Evolutionary conservation across 2,113 vertebrate genomes (phyloP).

Genomic region (Podarcis raffonei): DNA sequence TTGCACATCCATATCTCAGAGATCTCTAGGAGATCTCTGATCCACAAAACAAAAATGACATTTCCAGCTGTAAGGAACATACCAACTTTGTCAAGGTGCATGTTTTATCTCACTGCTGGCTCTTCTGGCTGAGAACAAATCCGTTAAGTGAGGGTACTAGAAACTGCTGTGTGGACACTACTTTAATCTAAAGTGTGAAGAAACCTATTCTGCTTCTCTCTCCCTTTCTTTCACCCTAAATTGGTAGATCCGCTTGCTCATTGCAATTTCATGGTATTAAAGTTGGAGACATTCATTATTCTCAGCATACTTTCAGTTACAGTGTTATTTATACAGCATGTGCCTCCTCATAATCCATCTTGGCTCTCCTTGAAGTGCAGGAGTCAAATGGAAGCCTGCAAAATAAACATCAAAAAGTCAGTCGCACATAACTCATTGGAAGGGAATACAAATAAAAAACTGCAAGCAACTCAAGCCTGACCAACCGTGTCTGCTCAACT

Average conservation of each 20-base stretch:
- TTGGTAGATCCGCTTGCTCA: not conserved
- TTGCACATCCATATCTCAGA: not conserved
- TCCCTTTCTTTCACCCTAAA: not conserved
- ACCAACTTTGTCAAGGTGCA: not conserved
- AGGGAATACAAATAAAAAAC: constrained; percentile 1
- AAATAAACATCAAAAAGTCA: constrained; percentile 29
- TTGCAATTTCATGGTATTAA: constrained; percentile 24
- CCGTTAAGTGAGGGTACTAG: not conserved
- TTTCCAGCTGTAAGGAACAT: not conserved
- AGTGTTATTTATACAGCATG: constrained; percentile 22
- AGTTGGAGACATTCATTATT: constrained; percentile 12
- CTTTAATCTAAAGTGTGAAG: constrained; percentile 5
- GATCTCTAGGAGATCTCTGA: not conserved
- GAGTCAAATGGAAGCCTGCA: constrained; percentile 22
- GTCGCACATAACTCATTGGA: constrained; percentile 2
- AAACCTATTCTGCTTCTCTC: not conserved
- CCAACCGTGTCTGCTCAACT: not conserved
- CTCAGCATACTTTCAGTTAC: constrained; percentile 10
- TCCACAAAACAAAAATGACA: not conserved
- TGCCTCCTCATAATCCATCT: constrained; percentile 8
- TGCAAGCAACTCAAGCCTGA: not conserved
- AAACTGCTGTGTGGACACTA: not conserved
- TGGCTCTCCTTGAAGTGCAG: constrained; percentile 22
- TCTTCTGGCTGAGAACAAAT: not conserved
- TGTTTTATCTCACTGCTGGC: not conserved